A percentile compares a stretch with the other conserved stretches of the same genome.
phyloP scores from a whole-genome alignment of 2,797 vertebrate species.

The Acomys russatus region DNA sequence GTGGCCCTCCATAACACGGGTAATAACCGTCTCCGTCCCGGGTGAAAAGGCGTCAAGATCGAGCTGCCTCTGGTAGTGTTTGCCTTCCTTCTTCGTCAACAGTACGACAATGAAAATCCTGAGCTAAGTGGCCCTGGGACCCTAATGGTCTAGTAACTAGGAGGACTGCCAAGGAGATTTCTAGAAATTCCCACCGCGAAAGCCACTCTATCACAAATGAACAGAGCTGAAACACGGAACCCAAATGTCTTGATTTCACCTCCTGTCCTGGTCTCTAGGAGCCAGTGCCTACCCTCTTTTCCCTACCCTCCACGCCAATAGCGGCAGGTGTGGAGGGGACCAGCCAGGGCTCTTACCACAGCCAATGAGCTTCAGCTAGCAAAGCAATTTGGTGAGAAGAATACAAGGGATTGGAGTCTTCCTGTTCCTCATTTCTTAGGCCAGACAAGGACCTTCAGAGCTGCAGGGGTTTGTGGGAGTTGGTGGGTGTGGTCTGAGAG shows the following conservation, averaged over 20 bases:
- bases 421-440: neutral
- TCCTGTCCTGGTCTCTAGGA: neutral
- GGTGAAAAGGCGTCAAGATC: neutral
- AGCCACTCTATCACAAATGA: neutral
- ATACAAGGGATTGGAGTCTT: neutral
- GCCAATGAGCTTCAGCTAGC: neutral
- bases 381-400: neutral
- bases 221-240: neutral
- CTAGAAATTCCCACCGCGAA: neutral
- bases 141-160: neutral
- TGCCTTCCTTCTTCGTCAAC: neutral
- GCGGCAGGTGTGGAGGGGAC: neutral
- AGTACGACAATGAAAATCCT: conserved; percentile 3
- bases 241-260: neutral
- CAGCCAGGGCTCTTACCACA: neutral
- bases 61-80: too few species aligned
- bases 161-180: neutral
- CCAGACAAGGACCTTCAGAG: neutral
- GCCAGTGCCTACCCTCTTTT: too few species aligned
- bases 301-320: neutral
- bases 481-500: too few species aligned
- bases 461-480: neutral
- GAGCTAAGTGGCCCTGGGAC: neutral
- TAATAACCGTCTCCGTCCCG: neutral
- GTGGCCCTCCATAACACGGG: neutral